Conservation (phyloP, 1,140 invertebrate genomes). For the Drosophila pachea region DNA sequence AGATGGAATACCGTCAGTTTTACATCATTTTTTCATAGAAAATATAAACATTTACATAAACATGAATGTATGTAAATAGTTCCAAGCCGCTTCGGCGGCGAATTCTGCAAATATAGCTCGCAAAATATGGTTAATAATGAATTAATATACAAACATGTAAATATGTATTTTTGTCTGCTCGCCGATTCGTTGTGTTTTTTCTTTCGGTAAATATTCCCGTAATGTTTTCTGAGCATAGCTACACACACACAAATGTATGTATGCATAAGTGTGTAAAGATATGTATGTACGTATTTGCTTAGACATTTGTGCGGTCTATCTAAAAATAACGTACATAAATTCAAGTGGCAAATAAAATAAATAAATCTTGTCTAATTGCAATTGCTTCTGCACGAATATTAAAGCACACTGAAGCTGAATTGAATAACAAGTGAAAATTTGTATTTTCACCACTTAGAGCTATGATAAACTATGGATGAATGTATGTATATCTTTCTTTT, state of each 20-base stretch:
- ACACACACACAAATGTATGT: slow-evolving; percentile 6
- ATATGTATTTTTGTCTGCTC: slow-evolving; percentile 4
- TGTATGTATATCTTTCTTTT: neutral
- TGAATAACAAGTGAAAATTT: neutral
- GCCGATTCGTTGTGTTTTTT: neutral
- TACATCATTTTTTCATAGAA: no score
- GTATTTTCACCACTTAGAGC: neutral
- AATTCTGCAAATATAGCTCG: slow-evolving; percentile 17
- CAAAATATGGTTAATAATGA: slow-evolving; percentile 12
- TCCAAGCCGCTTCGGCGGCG: slow-evolving; percentile 24
- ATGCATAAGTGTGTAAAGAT: slow-evolving; percentile 6
- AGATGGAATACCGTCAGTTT: no score
- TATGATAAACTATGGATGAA: neutral
- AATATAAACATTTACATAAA: slow-evolving; percentile 4
- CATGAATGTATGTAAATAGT: neutral
- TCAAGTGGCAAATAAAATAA: slow-evolving; percentile 24
- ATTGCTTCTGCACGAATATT: slow-evolving; percentile 1
- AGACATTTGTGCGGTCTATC: slow-evolving; percentile 6
- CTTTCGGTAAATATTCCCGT: neutral
- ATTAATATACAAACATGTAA: slow-evolving; percentile 1
- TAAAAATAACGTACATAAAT: slow-evolving; percentile 39
- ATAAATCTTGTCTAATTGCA: slow-evolving; percentile 34
- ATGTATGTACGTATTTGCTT: slow-evolving; percentile 2
- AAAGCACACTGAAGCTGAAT: neutral
- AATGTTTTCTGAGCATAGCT: slow-evolving; percentile 10